These are phyloP conservation scores for Lithophane leautieri DNA, from an alignment of 2,888 invertebrate genomes.

Conservation along the genomic window DNA sequence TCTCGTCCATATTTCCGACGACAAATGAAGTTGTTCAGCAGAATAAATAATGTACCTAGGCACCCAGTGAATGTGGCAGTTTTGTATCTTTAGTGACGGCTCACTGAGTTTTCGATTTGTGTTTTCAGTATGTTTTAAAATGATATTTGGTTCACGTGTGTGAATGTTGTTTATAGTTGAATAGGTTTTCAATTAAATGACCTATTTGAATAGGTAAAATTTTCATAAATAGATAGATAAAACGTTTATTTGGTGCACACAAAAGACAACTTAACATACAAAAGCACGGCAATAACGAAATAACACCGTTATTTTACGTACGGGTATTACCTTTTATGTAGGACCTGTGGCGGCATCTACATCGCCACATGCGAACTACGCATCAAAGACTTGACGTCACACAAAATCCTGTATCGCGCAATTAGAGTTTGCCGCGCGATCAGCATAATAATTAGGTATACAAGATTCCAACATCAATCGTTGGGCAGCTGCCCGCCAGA, in stretches of 20 bases:
- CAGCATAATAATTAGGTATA: too few relatives aligned
- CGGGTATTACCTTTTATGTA: background rate
- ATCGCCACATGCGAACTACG: too few relatives aligned
- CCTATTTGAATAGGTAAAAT: constrained; percentile 2
- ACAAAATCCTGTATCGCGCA: too few relatives aligned
- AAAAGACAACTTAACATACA: too few relatives aligned
- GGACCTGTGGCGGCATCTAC: too few relatives aligned
- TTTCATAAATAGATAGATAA: too few relatives aligned
- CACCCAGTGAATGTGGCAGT: constrained; percentile 36
- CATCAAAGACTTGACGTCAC: too few relatives aligned
- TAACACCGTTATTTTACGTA: background rate
- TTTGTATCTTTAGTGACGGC: constrained; percentile 49
- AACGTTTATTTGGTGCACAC: too few relatives aligned
- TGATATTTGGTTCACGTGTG: constrained; percentile 23
- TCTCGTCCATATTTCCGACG: constrained; percentile 74
- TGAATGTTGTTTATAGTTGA: constrained; percentile 12
- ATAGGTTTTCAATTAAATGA: constrained; percentile 24
- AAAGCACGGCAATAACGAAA: too few relatives aligned
- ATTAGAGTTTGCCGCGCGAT: too few relatives aligned
- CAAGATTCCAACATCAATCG: too few relatives aligned
- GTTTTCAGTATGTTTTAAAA: constrained; percentile 9
- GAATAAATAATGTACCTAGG: constrained; percentile 74
- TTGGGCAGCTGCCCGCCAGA: too few relatives aligned
- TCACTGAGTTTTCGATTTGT: constrained; percentile 56
- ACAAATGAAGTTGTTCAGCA: constrained; percentile 80